A percentile compares a stretch with the other conserved stretches of the same genome.
These are phyloP conservation scores for Leptonema lineaticorne DNA, from an alignment of 1,140 invertebrate genomes.

Conservation along the genomic window DNA sequence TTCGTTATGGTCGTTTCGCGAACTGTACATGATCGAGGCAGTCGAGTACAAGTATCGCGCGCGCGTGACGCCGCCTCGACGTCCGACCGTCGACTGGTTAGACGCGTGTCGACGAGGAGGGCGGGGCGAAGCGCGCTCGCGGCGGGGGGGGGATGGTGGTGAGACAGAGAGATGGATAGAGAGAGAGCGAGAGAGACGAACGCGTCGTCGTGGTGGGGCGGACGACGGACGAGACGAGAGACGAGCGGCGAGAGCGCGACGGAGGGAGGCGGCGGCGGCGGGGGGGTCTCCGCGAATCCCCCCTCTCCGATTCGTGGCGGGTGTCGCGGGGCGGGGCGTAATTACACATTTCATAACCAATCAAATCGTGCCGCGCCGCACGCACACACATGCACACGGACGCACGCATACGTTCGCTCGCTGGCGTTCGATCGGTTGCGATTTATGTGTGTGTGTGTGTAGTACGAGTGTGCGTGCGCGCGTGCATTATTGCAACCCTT, in stretches of 20 bases:
- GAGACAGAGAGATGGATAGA: conserved; percentile 32
- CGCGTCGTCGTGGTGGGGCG: conserved; percentile 49
- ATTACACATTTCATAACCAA: conserved; percentile 58
- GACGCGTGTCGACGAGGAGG: not conserved
- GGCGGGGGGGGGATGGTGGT: not conserved
- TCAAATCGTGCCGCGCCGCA: conserved; percentile 46
- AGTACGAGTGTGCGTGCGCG: not conserved
- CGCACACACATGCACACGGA: conserved; percentile 12
- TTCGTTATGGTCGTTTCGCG: not conserved
- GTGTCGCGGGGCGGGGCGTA: conserved; percentile 57
- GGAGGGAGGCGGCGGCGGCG: conserved; percentile 54
- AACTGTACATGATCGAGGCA: conserved; percentile 44
- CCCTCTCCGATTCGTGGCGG: conserved; percentile 40
- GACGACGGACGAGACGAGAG: conserved; percentile 44
- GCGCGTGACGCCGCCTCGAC: conserved; percentile 48
- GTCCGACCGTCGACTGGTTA: conserved; percentile 47
- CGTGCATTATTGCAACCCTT: not conserved
- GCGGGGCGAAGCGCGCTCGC: not conserved
- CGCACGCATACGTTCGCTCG: not conserved
- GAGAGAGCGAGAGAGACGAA: conserved; percentile 54
- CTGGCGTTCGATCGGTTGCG: not conserved
- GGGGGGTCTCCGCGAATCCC: conserved; percentile 51
- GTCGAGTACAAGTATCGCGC: conserved; percentile 52
- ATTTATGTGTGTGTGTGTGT: not conserved
- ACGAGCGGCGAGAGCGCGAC: conserved; percentile 52